Evolutionary conservation across 2,113 vertebrate species (phyloP).

Genomic region (Malurus alboscapulatus): DNA sequence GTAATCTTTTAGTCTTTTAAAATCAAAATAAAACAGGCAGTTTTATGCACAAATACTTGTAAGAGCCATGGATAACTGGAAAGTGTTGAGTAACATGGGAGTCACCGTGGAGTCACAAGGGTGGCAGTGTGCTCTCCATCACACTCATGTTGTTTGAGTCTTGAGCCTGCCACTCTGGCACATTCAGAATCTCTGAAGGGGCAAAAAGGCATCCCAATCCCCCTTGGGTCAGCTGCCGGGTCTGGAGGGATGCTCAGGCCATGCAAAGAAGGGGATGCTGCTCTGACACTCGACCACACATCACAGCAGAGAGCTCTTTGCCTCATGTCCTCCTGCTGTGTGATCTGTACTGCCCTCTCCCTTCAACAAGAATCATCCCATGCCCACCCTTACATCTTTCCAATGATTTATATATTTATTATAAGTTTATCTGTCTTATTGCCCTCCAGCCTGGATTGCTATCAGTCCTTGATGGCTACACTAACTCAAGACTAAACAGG

Average conservation of each 20-base stretch:
- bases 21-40: background rate
- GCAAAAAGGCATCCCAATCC: background rate
- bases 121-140: background rate
- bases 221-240: rapidly evolving
- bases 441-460: background rate
- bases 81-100: background rate
- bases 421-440: background rate
- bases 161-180: background rate
- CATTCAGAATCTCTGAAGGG: background rate
- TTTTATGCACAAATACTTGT: background rate
- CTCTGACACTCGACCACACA: background rate
- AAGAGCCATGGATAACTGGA: background rate
- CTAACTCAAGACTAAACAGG: background rate
- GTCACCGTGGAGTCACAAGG: background rate
- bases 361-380: background rate
- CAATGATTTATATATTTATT: background rate
- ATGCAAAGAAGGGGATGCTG: background rate
- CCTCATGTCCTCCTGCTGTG: background rate
- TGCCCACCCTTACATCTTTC: background rate
- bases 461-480: background rate
- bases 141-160: background rate
- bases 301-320: background rate
- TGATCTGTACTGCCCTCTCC: background rate
- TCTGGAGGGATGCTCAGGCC: background rate
- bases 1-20: background rate